Percentiles rank a stretch among this genome's conserved stretches.
phyloP scores from a whole-genome alignment of 2,113 vertebrate species.

The Oncorhynchus nerka region DNA sequence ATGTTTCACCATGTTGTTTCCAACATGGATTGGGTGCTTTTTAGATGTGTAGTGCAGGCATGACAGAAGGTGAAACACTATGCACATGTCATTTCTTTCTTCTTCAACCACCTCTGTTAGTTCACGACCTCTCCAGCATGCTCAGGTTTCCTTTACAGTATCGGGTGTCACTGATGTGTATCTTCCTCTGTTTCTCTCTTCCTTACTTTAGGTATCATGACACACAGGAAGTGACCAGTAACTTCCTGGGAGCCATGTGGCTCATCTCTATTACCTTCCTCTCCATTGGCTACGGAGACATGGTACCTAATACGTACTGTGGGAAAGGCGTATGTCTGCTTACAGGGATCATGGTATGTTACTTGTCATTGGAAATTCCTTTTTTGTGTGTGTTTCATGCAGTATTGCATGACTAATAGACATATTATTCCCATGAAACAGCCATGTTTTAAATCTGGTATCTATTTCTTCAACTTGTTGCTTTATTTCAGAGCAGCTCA shows the following conservation, averaged over 20 bases:
- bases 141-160: slow-evolving; percentile 21
- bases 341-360: slow-evolving; percentile 93
- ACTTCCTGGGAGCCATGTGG: slow-evolving; percentile 98
- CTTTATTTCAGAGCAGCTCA: too few relatives aligned
- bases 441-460: too few relatives aligned
- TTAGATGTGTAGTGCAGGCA: slow-evolving; percentile 21
- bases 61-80: slow-evolving; percentile 31
- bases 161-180: slow-evolving; percentile 40
- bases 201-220: slow-evolving; percentile 87
- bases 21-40: slow-evolving; percentile 16
- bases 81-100: neutral
- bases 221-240: slow-evolving; percentile 96
- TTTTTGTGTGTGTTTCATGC: neutral
- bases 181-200: slow-evolving; percentile 52
- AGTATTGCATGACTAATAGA: too few relatives aligned
- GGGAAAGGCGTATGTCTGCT: slow-evolving; percentile 95
- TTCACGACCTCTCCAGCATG: slow-evolving; percentile 60
- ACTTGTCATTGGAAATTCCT: neutral
- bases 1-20: neutral
- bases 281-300: slow-evolving; percentile 96
- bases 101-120: slow-evolving; percentile 21
- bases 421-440: neutral
- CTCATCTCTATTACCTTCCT: slow-evolving; percentile 97
- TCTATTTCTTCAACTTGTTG: too few relatives aligned
- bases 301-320: slow-evolving; percentile 97